Percentiles rank a stretch among this genome's conserved stretches.
Evolutionary conservation across 2,113 vertebrate genomes (phyloP).

Genomic region (Salvelinus sp.): DNA sequence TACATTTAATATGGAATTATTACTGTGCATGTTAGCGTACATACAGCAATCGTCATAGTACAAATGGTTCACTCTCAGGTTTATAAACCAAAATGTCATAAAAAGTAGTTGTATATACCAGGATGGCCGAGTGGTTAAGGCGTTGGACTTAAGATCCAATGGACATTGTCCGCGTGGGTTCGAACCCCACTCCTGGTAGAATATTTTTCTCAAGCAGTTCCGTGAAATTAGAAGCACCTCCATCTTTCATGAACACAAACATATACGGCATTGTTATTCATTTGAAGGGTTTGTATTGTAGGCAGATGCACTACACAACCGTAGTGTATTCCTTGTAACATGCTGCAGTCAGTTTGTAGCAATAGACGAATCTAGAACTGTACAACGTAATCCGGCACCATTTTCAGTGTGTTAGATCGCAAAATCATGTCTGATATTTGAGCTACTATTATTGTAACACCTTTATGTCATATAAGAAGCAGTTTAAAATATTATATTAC

Average conservation of each 20-base stretch:
- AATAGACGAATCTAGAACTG: neutral
- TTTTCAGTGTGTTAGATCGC: no score
- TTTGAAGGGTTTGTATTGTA: neutral
- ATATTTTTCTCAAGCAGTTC: neutral
- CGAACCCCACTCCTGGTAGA: conserved; percentile 97
- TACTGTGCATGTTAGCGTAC: neutral
- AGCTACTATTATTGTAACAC: neutral
- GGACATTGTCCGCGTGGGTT: conserved; percentile 98
- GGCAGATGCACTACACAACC: no score
- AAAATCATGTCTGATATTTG: no score
- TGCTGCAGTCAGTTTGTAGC: no score
- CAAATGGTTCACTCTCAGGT: no score
- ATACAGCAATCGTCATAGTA: no score
- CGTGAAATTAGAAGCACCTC: no score
- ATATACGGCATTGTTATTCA: neutral
- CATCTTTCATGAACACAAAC: neutral
- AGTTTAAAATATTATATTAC: no score
- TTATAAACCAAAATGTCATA: neutral
- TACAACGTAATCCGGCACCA: neutral
- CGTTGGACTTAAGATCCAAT: conserved; percentile 99
- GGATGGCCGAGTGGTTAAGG: conserved; percentile 99
- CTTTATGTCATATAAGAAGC: neutral
- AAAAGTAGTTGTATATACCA: conserved; percentile 65
- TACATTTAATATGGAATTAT: no score
- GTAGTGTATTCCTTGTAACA: no score